phyloP scores from a whole-genome alignment of 1,140 invertebrate species.

The Ephestia elutella region DNA sequence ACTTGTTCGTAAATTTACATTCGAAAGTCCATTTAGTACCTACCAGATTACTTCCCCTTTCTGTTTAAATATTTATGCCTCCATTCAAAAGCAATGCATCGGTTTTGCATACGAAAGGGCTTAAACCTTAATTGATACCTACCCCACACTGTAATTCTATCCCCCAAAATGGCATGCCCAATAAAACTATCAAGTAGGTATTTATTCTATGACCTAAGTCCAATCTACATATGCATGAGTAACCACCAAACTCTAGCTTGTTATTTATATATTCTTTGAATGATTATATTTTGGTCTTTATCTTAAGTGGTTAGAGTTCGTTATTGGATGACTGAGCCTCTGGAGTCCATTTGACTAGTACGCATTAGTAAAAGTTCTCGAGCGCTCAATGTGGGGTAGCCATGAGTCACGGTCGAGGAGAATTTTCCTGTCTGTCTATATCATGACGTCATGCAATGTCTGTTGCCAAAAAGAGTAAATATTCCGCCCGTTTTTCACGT shows the following conservation, averaged over 20 bases:
- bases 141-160: conserved; percentile 5
- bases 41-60: conserved; percentile 1
- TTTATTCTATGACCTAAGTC: conserved; percentile 61
- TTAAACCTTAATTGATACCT: conserved; percentile 8
- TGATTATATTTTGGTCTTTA: conserved; percentile 38
- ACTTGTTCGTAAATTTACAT: too few species aligned
- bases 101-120: conserved; percentile 4
- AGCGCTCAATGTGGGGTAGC: conserved; percentile 36
- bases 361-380: conserved; percentile 68
- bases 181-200: conserved; percentile 40
- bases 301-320: conserved; percentile 29
- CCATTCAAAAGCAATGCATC: conserved; percentile 3
- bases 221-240: conserved; percentile 69
- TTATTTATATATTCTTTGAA: conserved; percentile 28
- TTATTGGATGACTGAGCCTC: conserved; percentile 44
- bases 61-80: not conserved
- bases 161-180: conserved; percentile 11
- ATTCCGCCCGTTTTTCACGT: not conserved
- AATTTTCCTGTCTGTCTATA: conserved; percentile 2
- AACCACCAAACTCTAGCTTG: conserved; percentile 18
- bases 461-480: conserved; percentile 7
- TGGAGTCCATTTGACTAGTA: conserved; percentile 68
- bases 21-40: not conserved
- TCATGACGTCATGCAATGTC: conserved; percentile 2
- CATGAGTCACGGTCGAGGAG: conserved; percentile 17